Percentiles rank a stretch among this genome's conserved stretches.
These are phyloP conservation scores for Philotrypesis tridentata DNA, from an alignment of 1,140 invertebrate species.

Conservation along the genomic window DNA sequence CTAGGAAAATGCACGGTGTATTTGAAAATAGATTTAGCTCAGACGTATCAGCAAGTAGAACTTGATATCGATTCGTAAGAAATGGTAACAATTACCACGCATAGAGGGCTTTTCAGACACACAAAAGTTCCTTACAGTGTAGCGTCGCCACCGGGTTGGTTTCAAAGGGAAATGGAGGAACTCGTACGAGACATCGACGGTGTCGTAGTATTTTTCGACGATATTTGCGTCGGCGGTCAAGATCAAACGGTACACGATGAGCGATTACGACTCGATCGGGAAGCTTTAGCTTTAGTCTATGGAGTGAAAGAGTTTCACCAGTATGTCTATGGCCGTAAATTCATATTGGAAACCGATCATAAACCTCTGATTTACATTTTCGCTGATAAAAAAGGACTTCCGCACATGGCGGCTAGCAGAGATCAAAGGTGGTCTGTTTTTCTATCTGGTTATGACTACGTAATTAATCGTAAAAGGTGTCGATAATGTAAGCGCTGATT, in stretches of 20 bases:
- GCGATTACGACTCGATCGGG: constrained; percentile 55
- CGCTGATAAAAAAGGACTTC: constrained; percentile 59
- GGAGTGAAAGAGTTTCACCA: no score
- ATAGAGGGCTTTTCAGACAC: constrained; percentile 61
- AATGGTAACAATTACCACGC: constrained; percentile 64
- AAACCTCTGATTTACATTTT: constrained; percentile 72
- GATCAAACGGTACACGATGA: constrained; percentile 53
- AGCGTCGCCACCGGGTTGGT: constrained; percentile 53
- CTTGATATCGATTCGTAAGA: constrained; percentile 57
- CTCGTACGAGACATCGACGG: constrained; percentile 57
- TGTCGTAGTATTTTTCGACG: constrained; percentile 57
- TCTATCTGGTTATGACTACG: constrained; percentile 63
- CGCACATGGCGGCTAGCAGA: constrained; percentile 59
- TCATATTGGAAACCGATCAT: constrained; percentile 73
- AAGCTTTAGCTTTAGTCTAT: constrained; percentile 54
- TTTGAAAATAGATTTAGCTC: constrained; percentile 63
- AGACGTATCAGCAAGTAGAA: constrained; percentile 66
- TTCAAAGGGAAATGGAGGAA: constrained; percentile 60
- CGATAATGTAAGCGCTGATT: constrained; percentile 60
- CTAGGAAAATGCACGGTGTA: constrained; percentile 59
- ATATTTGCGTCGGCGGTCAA: constrained; percentile 55
- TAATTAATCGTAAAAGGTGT: constrained; percentile 47
- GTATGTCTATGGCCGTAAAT: no score
- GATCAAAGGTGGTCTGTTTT: constrained; percentile 64
- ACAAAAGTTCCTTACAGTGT: constrained; percentile 62